Percentiles rank a stretch among this genome's conserved stretches.
These are phyloP conservation scores for Eupeodes latifasciatus DNA, from an alignment of 2,888 invertebrate genomes.

Conservation along the genomic window DNA sequence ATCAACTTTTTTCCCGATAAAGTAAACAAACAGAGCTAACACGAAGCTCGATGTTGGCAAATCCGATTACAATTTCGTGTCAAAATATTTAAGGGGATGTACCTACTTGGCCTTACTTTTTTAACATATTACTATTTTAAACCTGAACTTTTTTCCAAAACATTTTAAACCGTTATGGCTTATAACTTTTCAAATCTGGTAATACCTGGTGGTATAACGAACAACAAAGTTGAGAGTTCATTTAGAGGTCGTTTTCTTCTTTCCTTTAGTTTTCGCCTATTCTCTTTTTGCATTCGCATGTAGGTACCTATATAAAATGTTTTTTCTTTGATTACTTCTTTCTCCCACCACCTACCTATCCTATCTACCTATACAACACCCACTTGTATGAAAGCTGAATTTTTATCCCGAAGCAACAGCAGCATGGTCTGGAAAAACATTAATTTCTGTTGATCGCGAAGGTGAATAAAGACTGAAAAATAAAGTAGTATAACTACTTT, in stretches of 20 bases:
- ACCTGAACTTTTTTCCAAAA: too few species aligned
- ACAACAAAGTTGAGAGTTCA: constrained; percentile 49
- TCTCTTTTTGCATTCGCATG: constrained; percentile 36
- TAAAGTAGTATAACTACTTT: constrained; percentile 67
- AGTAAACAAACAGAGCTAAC: too few species aligned
- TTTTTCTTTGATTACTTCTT: constrained; percentile 15
- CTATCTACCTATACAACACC: neutral
- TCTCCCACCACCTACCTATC: neutral
- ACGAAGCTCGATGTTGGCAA: too few species aligned
- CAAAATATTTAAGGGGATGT: too few species aligned
- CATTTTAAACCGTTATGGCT: too few species aligned
- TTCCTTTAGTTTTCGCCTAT: constrained; percentile 18
- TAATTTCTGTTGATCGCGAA: constrained; percentile 54
- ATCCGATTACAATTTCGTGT: too few species aligned
- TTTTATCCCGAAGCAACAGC: constrained; percentile 34
- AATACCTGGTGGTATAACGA: neutral
- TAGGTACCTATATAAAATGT: neutral
- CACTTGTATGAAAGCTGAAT: constrained; percentile 36
- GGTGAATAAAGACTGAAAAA: constrained; percentile 43
- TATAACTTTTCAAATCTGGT: neutral
- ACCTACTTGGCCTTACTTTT: too few species aligned
- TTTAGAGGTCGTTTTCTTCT: constrained; percentile 33
- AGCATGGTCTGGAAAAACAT: constrained; percentile 65
- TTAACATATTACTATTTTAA: too few species aligned
- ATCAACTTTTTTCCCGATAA: too few species aligned